Evolutionary conservation across 2,113 vertebrate genomes (phyloP).

Genomic region (Psammodynastes pulverulentus): DNA sequence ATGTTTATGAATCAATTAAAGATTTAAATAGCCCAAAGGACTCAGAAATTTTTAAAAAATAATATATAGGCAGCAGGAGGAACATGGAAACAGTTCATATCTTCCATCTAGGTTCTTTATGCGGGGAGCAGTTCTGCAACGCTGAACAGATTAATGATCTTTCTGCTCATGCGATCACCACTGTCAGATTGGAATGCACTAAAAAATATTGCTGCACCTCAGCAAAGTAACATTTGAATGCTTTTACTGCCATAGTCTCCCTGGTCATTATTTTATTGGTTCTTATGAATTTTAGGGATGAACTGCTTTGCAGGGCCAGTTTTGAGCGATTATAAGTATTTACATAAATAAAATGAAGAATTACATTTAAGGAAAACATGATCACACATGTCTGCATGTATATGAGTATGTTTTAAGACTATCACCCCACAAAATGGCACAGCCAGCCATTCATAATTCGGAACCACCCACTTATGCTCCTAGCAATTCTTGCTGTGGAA

Average conservation of each 20-base stretch:
- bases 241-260: not conserved
- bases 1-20: not conserved
- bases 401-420: not conserved
- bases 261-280: not conserved
- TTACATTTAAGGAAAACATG: not conserved
- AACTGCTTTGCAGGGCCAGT: not conserved
- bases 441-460: constrained; percentile 39
- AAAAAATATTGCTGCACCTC: not conserved
- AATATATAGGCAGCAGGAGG: not conserved
- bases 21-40: not conserved
- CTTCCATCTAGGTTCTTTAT: not conserved
- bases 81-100: not conserved
- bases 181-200: not conserved
- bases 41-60: not conserved
- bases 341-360: not conserved
- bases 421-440: constrained; percentile 21
- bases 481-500: constrained; percentile 8
- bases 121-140: not conserved
- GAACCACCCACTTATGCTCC: not conserved
- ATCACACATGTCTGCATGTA: not conserved
- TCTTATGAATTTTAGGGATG: not conserved
- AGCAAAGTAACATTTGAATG: not conserved
- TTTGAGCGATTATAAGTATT: not conserved
- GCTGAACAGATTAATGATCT: not conserved
- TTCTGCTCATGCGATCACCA: not conserved